Evolutionary conservation across 2,888 invertebrate genomes (phyloP).

Genomic region (Mythimna lalbum): DNA sequence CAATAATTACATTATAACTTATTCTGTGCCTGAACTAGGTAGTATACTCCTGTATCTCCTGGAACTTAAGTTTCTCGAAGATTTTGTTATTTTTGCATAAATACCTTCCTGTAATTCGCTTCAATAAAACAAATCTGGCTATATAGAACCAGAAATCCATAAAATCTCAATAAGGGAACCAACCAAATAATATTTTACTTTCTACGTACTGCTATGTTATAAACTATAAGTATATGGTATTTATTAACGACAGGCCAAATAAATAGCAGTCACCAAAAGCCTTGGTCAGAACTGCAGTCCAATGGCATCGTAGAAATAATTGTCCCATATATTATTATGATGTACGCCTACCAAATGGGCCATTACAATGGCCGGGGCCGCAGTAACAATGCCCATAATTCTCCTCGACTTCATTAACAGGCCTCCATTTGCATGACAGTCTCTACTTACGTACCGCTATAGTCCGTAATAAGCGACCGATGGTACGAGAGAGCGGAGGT

Average conservation of each 20-base stretch:
- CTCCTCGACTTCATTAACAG: conserved; percentile 90
- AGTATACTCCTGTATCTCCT: too few species aligned
- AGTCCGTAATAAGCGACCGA: conserved; percentile 80
- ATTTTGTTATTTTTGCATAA: background rate
- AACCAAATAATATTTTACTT: conserved; percentile 12
- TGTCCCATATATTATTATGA: conserved; percentile 88
- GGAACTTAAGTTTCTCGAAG: background rate
- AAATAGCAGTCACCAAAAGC: conserved; percentile 70
- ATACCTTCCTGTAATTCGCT: background rate
- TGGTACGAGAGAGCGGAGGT: conserved; percentile 75
- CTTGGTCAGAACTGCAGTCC: conserved; percentile 79
- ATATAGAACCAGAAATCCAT: background rate
- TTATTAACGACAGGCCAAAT: conserved; percentile 57
- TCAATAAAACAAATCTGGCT: background rate
- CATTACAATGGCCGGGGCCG: conserved; percentile 85
- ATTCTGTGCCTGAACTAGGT: too few species aligned
- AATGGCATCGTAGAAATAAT: conserved; percentile 82
- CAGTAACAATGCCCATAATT: conserved; percentile 90
- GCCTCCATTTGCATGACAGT: conserved; percentile 90
- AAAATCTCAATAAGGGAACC: background rate
- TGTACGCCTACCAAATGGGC: conserved; percentile 88
- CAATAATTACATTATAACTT: too few species aligned
- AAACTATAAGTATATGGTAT: conserved; percentile 41
- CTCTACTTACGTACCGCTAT: conserved; percentile 79
- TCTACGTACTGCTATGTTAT: conserved; percentile 9